Evolutionary conservation across 1,140 invertebrate species (phyloP).

Genomic region (Zaprionus tsacasi): DNA sequence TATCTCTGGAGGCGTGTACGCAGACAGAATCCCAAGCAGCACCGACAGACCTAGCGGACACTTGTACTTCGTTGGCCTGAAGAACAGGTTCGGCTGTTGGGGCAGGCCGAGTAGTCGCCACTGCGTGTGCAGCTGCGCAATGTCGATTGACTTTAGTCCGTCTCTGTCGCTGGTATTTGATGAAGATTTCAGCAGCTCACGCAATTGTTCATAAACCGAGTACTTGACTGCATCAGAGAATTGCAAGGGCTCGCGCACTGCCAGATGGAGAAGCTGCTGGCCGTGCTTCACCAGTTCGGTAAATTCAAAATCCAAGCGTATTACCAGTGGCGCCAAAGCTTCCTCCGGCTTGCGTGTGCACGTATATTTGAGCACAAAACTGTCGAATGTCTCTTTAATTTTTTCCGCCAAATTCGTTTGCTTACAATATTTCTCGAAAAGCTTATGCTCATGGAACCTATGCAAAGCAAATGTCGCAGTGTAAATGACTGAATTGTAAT

Average conservation of each 20-base stretch:
- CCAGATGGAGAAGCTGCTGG: constrained; percentile 49
- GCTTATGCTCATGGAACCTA: constrained; percentile 70
- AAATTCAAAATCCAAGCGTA: constrained; percentile 65
- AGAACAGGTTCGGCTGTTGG: constrained; percentile 52
- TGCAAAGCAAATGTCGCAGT: background rate
- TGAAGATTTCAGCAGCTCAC: constrained; percentile 40
- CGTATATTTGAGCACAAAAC: constrained; percentile 51
- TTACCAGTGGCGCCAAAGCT: constrained; percentile 56
- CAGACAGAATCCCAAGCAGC: constrained; percentile 69
- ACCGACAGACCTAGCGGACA: constrained; percentile 53
- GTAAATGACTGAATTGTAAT: background rate
- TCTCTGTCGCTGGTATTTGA: constrained; percentile 27
- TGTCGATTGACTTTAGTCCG: constrained; percentile 60
- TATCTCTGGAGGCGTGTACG: constrained; percentile 58
- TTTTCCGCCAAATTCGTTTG: constrained; percentile 59
- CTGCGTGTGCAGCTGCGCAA: constrained; percentile 68
- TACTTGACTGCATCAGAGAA: constrained; percentile 70
- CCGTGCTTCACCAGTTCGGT: constrained; percentile 41
- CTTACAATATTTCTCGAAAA: constrained; percentile 60
- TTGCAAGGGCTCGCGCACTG: constrained; percentile 67
- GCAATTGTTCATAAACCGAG: constrained; percentile 57
- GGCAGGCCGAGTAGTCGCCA: constrained; percentile 70
- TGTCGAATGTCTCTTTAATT: constrained; percentile 50
- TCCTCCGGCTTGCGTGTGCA: constrained; percentile 56
- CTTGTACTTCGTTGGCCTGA: constrained; percentile 40